Evolutionary conservation across 2,888 invertebrate genomes (phyloP), one percentile per base, ranked within the genome.

Genomic region (Patella pellucida): DNA sequence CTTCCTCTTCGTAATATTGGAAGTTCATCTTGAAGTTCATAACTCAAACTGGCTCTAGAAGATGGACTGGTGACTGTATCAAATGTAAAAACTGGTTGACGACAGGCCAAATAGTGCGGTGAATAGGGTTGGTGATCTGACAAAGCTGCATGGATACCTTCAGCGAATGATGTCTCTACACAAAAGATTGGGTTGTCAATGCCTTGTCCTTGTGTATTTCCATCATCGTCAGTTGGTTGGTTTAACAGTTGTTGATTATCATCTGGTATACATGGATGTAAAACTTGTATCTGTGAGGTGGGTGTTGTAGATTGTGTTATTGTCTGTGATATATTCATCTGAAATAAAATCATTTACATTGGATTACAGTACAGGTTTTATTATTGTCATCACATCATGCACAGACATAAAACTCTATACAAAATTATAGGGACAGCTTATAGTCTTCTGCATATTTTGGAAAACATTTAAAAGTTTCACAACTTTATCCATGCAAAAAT

Each of bases 1-100:
- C 81, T 81, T n/a, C 78, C 79, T 14, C 79, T 77, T 50, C 81
- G 71, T 2, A 67, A 23, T 14, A 78, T 54, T 2, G 81, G 76
- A 62, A 62, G 14, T 16, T 75, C 69, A 27, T 74, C 74, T 15
- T 27, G 16, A 9, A 68, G 52, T 9, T 75, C 73, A 19, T 67
- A 14, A 27, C 75, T 71, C 31, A 71, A 73, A 3, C 74, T 72
- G 4, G 76, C 76, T 12, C 69, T 69, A 9, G 81, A 81, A 2
- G 79, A 76, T 14, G 79, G 78, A 54, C 79, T 69, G 27, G 76
- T 71, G 7, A 69, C 72, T 2, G 75, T 75, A 68, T 79, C 79
- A 68, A 79, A 79, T n/a, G 77, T 73, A 70, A 81, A 81, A 23
- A 73, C 74, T 2, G 81, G 81, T 68, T 62, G 62, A 23, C 62